Conservation (phyloP, 2,888 invertebrate species). For the Harmothoe impar region DNA sequence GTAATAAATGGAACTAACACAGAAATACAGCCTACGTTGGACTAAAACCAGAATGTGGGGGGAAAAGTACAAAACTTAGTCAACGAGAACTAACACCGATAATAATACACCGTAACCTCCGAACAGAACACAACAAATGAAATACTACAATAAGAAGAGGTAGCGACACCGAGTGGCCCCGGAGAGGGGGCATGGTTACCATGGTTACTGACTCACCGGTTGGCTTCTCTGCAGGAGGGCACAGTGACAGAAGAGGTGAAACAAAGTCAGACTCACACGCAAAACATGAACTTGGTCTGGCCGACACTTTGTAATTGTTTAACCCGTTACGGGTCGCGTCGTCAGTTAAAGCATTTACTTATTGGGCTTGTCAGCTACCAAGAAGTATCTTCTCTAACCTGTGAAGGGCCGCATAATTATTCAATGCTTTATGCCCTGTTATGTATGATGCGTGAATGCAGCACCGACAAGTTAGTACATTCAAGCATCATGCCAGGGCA, state of each 20-base stretch:
- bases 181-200: background rate
- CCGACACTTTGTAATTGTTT: no score
- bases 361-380: no score
- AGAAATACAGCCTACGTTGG: background rate
- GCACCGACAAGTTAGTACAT: no score
- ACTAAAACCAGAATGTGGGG: background rate
- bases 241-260: constrained; percentile 33
- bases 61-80: background rate
- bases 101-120: constrained; percentile 18
- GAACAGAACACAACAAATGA: background rate
- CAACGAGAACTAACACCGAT: constrained; percentile 33
- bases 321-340: no score
- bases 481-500: no score
- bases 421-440: no score
- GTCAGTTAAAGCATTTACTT: no score
- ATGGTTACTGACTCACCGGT: constrained; percentile 12
- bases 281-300: no score
- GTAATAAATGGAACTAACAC: no score
- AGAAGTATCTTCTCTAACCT: no score
- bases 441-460: no score
- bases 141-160: constrained; percentile 18
- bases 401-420: no score
- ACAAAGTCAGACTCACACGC: constrained; percentile 39
- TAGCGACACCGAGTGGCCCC: background rate
- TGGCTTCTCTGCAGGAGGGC: constrained; percentile 53